These are phyloP conservation scores for Drosophila fulvimacula DNA, from an alignment of 2,888 invertebrate genomes.

Conservation along the genomic window DNA sequence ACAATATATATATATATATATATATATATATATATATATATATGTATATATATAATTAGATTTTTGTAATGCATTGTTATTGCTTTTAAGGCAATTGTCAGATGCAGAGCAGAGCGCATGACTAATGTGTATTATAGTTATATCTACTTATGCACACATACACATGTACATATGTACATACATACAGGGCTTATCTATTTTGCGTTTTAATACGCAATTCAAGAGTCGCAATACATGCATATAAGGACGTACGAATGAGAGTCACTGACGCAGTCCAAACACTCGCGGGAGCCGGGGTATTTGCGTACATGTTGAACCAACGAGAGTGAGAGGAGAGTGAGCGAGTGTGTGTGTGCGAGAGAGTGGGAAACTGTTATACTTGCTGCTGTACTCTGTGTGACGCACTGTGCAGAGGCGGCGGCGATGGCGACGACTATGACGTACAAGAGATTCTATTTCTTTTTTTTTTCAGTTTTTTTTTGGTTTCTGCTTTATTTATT, in stretches of 20 bases:
- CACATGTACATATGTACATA: neutral
- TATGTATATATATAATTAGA: slow-evolving; percentile 8
- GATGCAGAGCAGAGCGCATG: slow-evolving; percentile 28
- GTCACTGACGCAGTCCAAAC: slow-evolving; percentile 17
- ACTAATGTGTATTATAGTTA: slow-evolving; percentile 26
- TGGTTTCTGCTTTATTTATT: slow-evolving; percentile 4
- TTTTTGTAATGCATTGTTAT: slow-evolving; percentile 5
- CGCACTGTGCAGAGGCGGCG: slow-evolving; percentile 25
- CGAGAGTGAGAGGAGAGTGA: neutral
- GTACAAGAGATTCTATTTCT: slow-evolving; percentile 14
- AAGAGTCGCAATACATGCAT: slow-evolving; percentile 28
- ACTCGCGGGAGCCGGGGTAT: neutral
- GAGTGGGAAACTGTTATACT: slow-evolving; percentile 14
- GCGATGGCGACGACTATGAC: slow-evolving; percentile 15
- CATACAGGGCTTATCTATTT: slow-evolving; percentile 39
- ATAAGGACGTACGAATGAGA: slow-evolving; percentile 23
- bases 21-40: no score
- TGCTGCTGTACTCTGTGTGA: slow-evolving; percentile 17
- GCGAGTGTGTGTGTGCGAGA: neutral
- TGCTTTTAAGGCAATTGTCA: slow-evolving; percentile 22
- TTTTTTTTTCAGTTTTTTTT: slow-evolving; percentile 15
- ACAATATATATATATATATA: neutral
- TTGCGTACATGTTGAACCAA: slow-evolving; percentile 7
- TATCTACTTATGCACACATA: neutral
- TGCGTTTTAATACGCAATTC: slow-evolving; percentile 38